Percentiles rank a stretch among this genome's conserved stretches.
phyloP scores from a whole-genome alignment of 2,888 invertebrate species.

The Pollenia angustigena region DNA sequence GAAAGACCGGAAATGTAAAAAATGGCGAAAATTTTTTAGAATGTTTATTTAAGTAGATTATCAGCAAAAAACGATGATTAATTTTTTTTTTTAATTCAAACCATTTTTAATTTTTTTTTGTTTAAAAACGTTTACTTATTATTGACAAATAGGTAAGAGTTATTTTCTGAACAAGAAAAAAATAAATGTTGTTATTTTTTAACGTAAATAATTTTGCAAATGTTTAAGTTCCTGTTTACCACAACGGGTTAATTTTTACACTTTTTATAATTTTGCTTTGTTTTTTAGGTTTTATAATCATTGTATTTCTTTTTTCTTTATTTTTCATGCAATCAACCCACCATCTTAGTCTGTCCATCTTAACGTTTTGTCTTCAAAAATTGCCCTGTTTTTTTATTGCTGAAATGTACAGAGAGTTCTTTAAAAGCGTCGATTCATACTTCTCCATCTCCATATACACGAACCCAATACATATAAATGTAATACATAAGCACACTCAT shows the following conservation, averaged over 20 bases:
- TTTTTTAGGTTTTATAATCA: constrained; percentile 36
- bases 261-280: not conserved
- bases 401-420: constrained; percentile 32
- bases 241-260: not conserved
- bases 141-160: too few species aligned
- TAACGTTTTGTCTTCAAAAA: constrained; percentile 33
- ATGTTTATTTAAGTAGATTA: too few species aligned
- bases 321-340: constrained; percentile 33
- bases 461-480: constrained; percentile 3
- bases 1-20: too few species aligned
- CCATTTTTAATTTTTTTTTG: too few species aligned
- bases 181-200: too few species aligned
- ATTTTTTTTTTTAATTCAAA: too few species aligned
- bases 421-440: not conserved
- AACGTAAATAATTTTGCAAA: too few species aligned
- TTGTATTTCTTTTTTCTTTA: constrained; percentile 15
- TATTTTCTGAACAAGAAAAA: too few species aligned
- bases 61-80: too few species aligned
- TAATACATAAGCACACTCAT: not conserved
- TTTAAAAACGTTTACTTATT: too few species aligned
- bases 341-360: constrained; percentile 52
- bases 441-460: not conserved
- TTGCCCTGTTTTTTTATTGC: constrained; percentile 39
- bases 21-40: too few species aligned
- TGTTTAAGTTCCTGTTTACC: not conserved